Evolutionary conservation across 2,113 vertebrate genomes (phyloP), one percentile per base, ranked within the genome.

Genomic region (Delphinus delphis): DNA sequence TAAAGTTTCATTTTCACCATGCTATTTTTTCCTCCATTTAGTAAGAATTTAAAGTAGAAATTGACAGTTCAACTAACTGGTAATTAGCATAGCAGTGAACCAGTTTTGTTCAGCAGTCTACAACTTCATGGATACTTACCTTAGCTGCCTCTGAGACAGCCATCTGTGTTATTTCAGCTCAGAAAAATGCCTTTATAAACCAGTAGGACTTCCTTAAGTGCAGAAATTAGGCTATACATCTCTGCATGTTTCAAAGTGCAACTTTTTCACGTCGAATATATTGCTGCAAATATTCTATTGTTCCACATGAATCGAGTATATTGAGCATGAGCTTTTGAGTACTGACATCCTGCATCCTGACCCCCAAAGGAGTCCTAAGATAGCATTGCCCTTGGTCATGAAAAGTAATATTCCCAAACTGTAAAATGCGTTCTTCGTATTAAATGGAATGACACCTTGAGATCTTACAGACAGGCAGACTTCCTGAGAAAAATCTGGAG

Each of bases 41-140:
- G 50, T 86, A 97, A 88, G 23, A 92, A 91, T 36, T 93, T 90
- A 90, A 76, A 93, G 70, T 33, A 92, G 47, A 76, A 47, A 36
- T 67, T 53, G 76, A 77, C 31, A 96, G 41, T 58, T 74, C n/a
- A 53, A 31, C 26, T 88, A 92, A 80, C 83, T 92, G 33, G 4
- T 70, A 86, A 90, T 92, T 97, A 93, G 76, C 70, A 90, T 31
- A 95, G 8, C 82, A 77, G 47, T 58, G 58, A 97, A 84, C 60
- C 33, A 65, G 47, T 53, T 21, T 93, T 82, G 2, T 88, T 97
- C 68, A 80, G 36, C n/a, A 5, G 20, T 84, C 70, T 87, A 91
- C 85, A 95, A 63, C 90, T 96, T 97, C 81, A 96, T 91, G 76
- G 70, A 77, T 74, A 0, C 38, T 97, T 92, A 96, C 28, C 74